phyloP scores from a whole-genome alignment of 2,888 invertebrate genomes.

The Drosophila kuntzei region DNA sequence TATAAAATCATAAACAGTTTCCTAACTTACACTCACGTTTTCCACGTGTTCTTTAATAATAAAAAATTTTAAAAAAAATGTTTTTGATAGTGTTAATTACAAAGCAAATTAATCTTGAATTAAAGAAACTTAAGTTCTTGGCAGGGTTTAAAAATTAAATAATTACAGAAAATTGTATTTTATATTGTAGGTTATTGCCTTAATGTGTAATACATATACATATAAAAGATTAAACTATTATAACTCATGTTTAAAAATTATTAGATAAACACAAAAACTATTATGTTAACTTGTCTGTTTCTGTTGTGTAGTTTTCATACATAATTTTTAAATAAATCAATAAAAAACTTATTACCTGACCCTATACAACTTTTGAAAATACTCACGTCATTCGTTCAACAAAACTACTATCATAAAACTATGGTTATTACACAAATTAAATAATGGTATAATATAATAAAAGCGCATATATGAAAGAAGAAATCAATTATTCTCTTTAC shows the following conservation, averaged over 20 bases:
- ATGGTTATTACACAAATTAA: not conserved
- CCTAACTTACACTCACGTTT: not conserved
- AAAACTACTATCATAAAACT: not conserved
- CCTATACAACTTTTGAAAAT: not conserved
- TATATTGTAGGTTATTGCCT: not conserved
- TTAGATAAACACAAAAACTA: not conserved
- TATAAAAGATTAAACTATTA: not conserved
- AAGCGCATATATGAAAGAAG: not conserved
- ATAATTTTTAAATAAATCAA: not conserved
- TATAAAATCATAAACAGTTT: not conserved
- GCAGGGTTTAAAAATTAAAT: not conserved
- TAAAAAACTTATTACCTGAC: not conserved
- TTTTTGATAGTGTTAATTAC: not conserved
- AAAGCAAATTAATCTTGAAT: not conserved
- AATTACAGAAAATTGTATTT: not conserved
- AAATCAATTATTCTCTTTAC: too few species aligned
- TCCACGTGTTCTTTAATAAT: not conserved
- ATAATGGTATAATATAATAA: not conserved
- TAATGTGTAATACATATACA: not conserved
- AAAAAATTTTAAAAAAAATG: not conserved
- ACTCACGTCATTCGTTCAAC: not conserved
- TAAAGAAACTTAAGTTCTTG: not conserved
- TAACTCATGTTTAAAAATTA: not conserved
- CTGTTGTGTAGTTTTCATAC: not conserved
- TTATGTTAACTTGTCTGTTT: not conserved